These are phyloP conservation scores for Mimachlamys varia DNA, from an alignment of 2,888 invertebrate genomes.

Conservation along the genomic window DNA sequence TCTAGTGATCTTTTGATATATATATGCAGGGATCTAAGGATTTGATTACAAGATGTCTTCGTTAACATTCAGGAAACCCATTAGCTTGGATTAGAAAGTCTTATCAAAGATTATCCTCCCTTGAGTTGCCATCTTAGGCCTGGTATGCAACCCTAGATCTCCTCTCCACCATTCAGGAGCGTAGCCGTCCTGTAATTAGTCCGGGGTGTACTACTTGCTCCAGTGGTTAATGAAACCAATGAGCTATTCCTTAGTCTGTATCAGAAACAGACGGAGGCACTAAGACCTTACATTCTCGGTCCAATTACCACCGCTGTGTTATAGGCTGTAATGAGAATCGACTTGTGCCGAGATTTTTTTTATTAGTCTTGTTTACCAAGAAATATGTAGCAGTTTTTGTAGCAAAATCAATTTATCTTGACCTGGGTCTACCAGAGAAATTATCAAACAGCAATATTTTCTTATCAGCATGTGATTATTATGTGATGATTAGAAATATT, in stretches of 20 bases:
- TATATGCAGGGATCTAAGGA: background rate
- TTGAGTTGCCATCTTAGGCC: background rate
- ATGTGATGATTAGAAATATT: background rate
- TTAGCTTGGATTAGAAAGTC: background rate
- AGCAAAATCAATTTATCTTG: background rate
- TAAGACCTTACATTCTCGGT: background rate
- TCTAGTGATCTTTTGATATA: background rate
- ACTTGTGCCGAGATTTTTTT: no score
- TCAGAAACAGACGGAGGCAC: background rate
- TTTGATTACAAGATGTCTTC: background rate
- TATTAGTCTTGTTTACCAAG: background rate
- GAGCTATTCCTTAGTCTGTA: background rate
- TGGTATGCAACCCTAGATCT: no score
- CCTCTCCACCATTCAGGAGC: no score
- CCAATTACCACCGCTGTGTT: background rate
- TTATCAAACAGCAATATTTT: background rate
- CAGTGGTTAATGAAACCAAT: background rate
- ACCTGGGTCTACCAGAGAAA: background rate
- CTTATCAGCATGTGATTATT: background rate
- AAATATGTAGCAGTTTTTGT: background rate
- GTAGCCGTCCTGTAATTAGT: background rate
- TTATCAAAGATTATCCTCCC: background rate
- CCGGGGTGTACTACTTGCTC: background rate
- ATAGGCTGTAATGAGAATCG: background rate
- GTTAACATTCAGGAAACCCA: background rate